Percentiles rank a stretch among this genome's conserved stretches.
These are phyloP conservation scores for Coregonus sp. DNA, from an alignment of 2,797 vertebrate species.

Conservation along the genomic window DNA sequence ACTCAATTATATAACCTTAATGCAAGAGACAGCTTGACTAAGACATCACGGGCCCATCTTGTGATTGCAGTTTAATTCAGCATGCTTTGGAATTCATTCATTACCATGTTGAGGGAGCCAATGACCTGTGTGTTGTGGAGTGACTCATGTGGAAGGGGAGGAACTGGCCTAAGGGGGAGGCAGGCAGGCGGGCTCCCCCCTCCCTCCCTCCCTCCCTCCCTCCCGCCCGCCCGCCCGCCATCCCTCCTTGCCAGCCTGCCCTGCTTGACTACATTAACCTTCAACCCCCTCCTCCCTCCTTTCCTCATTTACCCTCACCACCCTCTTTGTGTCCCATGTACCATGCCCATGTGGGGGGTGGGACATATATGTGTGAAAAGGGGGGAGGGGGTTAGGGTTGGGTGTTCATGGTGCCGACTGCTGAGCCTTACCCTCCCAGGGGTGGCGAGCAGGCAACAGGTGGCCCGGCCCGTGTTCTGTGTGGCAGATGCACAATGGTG, in stretches of 20 bases:
- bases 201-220: conserved; percentile 4
- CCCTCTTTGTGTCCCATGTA: background rate
- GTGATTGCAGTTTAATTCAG: conserved; percentile 58
- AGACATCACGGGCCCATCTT: conserved; percentile 54
- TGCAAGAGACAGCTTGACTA: conserved; percentile 68
- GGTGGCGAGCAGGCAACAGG: conserved; percentile 48
- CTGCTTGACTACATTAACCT: conserved; percentile 28
- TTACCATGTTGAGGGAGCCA: conserved; percentile 55
- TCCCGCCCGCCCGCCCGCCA: background rate
- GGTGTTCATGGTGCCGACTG: too few relatives aligned
- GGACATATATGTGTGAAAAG: background rate
- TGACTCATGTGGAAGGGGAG: conserved; percentile 54
- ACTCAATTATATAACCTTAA: conserved; percentile 68
- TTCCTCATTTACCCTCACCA: conserved; percentile 16
- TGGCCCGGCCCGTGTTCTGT: conserved; percentile 31
- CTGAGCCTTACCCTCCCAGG: background rate
- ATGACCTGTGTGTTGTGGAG: conserved; percentile 57
- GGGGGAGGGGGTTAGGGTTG: too few relatives aligned
- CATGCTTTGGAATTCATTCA: conserved; percentile 60
- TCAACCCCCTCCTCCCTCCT: background rate
- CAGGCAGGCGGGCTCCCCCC: background rate
- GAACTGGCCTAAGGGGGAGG: conserved; percentile 29
- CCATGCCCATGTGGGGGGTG: background rate
- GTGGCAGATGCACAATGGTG: conserved; percentile 36
- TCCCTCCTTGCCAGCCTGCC: conserved; percentile 31